A percentile compares a stretch with the other conserved stretches of the same genome.
Evolutionary conservation across 2,113 vertebrate species (phyloP).

Genomic region (Machaerirhynchus nigripectus): DNA sequence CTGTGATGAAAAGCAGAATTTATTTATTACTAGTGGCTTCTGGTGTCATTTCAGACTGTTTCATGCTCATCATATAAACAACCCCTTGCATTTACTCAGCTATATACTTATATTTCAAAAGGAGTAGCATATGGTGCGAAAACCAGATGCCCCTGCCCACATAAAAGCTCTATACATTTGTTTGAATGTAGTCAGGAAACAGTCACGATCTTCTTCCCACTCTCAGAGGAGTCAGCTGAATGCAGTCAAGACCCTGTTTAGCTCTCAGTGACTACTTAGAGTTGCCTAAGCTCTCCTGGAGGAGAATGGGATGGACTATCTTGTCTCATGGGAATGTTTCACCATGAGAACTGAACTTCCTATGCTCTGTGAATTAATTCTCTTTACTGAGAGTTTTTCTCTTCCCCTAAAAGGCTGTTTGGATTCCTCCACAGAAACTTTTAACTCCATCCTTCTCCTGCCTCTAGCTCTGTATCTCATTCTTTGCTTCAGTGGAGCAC

Average conservation of each 20-base stretch:
- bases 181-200: constrained; percentile 58
- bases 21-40: constrained; percentile 31
- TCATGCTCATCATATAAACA: constrained; percentile 41
- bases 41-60: constrained; percentile 26
- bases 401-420: not conserved
- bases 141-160: constrained; percentile 62
- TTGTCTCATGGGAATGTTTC: not conserved
- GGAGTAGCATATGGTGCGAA: constrained; percentile 48
- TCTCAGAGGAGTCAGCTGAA: constrained; percentile 43
- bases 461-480: not conserved
- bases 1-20: not conserved
- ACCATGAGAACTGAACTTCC: not conserved
- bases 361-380: not conserved
- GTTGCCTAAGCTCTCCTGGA: not conserved
- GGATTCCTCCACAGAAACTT: not conserved
- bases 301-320: not conserved
- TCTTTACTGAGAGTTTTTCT: not conserved
- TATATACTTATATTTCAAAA: constrained; percentile 35
- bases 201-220: constrained; percentile 67
- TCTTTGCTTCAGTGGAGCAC: not conserved
- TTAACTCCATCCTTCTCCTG: not conserved
- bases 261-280: not conserved
- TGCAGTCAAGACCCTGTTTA: not conserved
- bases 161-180: constrained; percentile 60
- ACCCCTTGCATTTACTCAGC: constrained; percentile 46